Conservation (phyloP, 2,113 vertebrate species). For the Erinaceus europaeus region DNA sequence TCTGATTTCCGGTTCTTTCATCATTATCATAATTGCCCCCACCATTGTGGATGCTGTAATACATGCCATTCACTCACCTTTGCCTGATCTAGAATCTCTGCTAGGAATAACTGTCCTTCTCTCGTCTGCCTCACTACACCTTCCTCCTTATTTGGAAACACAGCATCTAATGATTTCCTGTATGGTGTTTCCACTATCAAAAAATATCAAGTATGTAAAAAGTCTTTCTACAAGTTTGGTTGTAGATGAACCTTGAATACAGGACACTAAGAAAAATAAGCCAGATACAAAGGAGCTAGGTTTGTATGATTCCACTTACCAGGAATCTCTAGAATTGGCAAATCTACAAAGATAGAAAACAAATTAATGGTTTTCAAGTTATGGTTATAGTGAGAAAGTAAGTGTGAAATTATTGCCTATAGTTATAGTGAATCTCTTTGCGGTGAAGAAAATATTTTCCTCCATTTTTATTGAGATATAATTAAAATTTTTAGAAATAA, state of each 20-base stretch:
- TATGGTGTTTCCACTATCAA: not conserved
- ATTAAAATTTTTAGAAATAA: not conserved
- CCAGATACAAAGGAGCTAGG: not conserved
- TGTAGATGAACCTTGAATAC: not conserved
- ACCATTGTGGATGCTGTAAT: fast-evolving
- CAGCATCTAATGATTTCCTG: not conserved
- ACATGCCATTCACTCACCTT: fast-evolving
- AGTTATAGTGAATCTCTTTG: not conserved
- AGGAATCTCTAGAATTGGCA: not conserved
- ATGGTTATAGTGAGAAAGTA: not conserved
- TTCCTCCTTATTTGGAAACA: not conserved
- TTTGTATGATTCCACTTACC: not conserved
- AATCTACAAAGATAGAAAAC: not conserved
- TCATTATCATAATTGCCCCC: fast-evolving
- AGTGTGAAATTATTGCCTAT: not conserved
- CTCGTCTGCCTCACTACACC: not conserved
- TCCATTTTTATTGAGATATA: not conserved
- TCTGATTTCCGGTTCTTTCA: not conserved
- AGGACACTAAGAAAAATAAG: not conserved
- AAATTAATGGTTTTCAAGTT: not conserved
- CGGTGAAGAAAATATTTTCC: not conserved
- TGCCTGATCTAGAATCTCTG: too few species aligned
- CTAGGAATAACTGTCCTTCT: not conserved
- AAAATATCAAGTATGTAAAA: not conserved
- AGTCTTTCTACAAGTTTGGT: not conserved